Base-by-base conservation (phyloP, 2,113 vertebrate genomes). In the Brachionichthys hirsutus region DNA sequence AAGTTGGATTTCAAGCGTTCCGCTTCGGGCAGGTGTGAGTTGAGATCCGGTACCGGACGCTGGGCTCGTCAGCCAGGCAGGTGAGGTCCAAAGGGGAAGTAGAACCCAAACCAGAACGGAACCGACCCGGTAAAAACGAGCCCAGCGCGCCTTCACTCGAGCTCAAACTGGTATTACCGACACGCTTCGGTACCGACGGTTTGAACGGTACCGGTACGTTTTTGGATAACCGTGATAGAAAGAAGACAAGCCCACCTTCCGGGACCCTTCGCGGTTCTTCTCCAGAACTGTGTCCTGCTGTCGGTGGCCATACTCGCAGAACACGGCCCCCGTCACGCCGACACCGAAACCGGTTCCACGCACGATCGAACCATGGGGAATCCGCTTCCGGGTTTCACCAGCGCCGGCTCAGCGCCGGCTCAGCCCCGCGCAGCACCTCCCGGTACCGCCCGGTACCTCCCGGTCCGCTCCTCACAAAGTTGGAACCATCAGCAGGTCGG, bases 211-310 rank as follows among this genome's bases (percentile, higher is more conserved):
- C n/a, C 24, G 24, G 24, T 3, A 4, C 24, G 24, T 30, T 30
- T 4, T 30, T 30, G 5, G 24, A 30, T 30, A 8, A 4, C 24
- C 24, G 5, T 30, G 24, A 30, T 8, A 30, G 3, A 30, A 48
- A 6, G 5, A 13, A 42, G 8, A 14, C 14, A 3, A 16, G 70
- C 93, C 84, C 85, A 98, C 97, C 95, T 98, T 83, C 95, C 95
- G 35, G 95, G 95, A 89, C 94, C 92, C 90, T 92, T 92, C 24
- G 92, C 81, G 88, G 89, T 97, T 87, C 92, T 92, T 89, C 94
- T 97, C 95, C 96, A 98, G 77, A 98, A 98, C 90, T 97, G 89
- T 83, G 93, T 92, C 81, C 91, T 91, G 87, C 93, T 94, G 60
- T 98, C 95, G 77, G 94, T 92, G 77, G 94, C 95, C 95, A 97